Percentiles rank a stretch among this genome's conserved stretches.
Evolutionary conservation across 2,888 invertebrate genomes (phyloP).

Genomic region (Thelaira solivaga): DNA sequence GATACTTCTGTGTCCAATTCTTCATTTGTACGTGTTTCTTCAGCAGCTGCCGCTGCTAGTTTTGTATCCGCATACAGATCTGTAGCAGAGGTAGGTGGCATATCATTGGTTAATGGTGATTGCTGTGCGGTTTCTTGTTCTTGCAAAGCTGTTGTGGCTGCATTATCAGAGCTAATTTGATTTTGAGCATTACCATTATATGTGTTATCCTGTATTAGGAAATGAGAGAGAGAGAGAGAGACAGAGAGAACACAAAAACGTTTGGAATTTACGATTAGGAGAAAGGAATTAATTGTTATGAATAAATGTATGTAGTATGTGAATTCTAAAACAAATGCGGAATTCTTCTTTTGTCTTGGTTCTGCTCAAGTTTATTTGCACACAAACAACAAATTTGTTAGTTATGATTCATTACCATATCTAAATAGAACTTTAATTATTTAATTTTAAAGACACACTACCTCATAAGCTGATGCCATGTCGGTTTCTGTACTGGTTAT

Average conservation of each 20-base stretch:
- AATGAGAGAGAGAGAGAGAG: slow-evolving; percentile 53
- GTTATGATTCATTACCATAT: slow-evolving; percentile 44
- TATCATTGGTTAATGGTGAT: slow-evolving; percentile 54
- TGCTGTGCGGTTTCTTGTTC: slow-evolving; percentile 50
- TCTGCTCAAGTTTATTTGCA: slow-evolving; percentile 42
- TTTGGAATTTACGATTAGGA: slow-evolving; percentile 59
- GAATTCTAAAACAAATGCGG: slow-evolving; percentile 20
- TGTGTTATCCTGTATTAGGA: slow-evolving; percentile 66
- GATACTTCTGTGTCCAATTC: slow-evolving; percentile 77
- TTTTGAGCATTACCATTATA: slow-evolving; percentile 67
- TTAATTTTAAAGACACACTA: slow-evolving; percentile 23
- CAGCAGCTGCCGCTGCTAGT: slow-evolving; percentile 63
- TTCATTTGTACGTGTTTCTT: slow-evolving; percentile 75
- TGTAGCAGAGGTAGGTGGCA: slow-evolving; percentile 62
- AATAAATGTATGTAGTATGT: slow-evolving; percentile 10
- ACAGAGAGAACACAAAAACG: slow-evolving; percentile 53
- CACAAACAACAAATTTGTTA: slow-evolving; percentile 52
- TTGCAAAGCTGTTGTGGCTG: slow-evolving; percentile 54
- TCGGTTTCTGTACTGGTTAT: slow-evolving; percentile 42
- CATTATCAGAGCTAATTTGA: slow-evolving; percentile 57
- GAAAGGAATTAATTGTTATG: slow-evolving; percentile 37
- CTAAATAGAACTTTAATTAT: slow-evolving; percentile 20
- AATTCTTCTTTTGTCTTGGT: slow-evolving; percentile 28
- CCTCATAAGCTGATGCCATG: slow-evolving; percentile 57
- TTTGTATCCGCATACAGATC: slow-evolving; percentile 44